A percentile compares a stretch with the other conserved stretches of the same genome.
These are phyloP conservation scores for Tachina grossa DNA, from an alignment of 2,888 invertebrate genomes.

Conservation along the genomic window DNA sequence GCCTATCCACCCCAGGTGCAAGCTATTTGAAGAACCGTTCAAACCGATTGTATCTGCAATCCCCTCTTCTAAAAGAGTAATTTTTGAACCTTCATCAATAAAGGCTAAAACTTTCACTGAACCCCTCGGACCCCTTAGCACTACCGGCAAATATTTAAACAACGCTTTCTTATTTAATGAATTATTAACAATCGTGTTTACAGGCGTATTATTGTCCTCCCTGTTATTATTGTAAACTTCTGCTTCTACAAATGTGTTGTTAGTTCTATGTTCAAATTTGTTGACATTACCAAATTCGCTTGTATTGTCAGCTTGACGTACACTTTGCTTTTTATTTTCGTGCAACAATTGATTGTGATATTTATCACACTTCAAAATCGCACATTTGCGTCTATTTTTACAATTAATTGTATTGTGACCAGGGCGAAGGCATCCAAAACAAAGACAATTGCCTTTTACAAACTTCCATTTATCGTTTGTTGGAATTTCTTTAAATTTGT, in stretches of 20 bases:
- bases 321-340: background rate
- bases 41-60: conserved; percentile 49
- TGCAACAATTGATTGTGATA: too few species aligned
- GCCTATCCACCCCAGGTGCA: conserved; percentile 56
- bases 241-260: background rate
- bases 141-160: conserved; percentile 60
- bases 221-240: background rate
- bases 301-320: background rate
- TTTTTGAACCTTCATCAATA: conserved; percentile 52
- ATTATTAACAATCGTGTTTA: conserved; percentile 30
- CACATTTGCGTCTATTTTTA: conserved; percentile 47
- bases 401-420: conserved; percentile 48
- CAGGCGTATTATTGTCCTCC: background rate
- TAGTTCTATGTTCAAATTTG: background rate
- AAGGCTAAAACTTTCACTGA: conserved; percentile 30
- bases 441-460: conserved; percentile 49
- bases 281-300: background rate
- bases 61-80: conserved; percentile 46
- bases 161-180: conserved; percentile 27
- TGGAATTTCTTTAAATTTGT: conserved; percentile 34
- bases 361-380: too few species aligned
- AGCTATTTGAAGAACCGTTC: conserved; percentile 30
- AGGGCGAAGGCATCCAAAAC: conserved; percentile 45
- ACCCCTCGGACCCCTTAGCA: conserved; percentile 42
- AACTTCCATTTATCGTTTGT: conserved; percentile 32